Evolutionary conservation across 2,888 invertebrate genomes (phyloP), one percentile per base, ranked within the genome.

Genomic region (Prosapia bicincta): DNA sequence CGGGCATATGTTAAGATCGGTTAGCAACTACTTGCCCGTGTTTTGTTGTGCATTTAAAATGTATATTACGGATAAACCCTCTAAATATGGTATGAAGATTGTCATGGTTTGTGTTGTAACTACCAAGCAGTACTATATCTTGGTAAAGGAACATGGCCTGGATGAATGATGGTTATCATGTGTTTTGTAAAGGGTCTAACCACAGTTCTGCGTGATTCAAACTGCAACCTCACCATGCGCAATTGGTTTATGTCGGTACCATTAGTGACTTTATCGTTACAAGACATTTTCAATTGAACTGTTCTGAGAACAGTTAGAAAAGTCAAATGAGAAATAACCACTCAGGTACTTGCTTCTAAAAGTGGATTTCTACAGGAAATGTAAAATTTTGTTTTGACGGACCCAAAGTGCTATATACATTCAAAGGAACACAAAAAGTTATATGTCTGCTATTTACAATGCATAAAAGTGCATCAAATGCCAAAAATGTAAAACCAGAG

Each of bases 31-130:
- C 24, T 69, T 24, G 69, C 32, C 23, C 32, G 10, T 32, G 69
- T 30, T 20, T n/a, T n/a, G 32, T 30, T 69, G 69, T 32, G 7
- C 69, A 20, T 69, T 69, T 13, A 69, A 9, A 25, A 69, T 69
- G 26, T 69, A 69, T 23, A 30, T 69, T 20, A 30, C 69, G 9
- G 32, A 69, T 69, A 69, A 69, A 32, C 69, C 69, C 15, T 28
- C 69, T 6, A 28, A 69, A 32, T 28, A 69, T 32, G 69, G 32
- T n/a, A 30, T 69, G n/a, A 69, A 69, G 69, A 30, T 69, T 24
- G 69, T 69, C n/a, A 30, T 69, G 69, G 32, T 69, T 69, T 69
- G 69, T 32, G 32, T 66, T 72, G 28, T 24, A 26, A 10, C n/a
- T 15, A 26, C 20, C 6, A 66, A 65, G 20, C 38, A 13, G 10